phyloP scores from a whole-genome alignment of 2,797 vertebrate species.

The Pampus argenteus region DNA sequence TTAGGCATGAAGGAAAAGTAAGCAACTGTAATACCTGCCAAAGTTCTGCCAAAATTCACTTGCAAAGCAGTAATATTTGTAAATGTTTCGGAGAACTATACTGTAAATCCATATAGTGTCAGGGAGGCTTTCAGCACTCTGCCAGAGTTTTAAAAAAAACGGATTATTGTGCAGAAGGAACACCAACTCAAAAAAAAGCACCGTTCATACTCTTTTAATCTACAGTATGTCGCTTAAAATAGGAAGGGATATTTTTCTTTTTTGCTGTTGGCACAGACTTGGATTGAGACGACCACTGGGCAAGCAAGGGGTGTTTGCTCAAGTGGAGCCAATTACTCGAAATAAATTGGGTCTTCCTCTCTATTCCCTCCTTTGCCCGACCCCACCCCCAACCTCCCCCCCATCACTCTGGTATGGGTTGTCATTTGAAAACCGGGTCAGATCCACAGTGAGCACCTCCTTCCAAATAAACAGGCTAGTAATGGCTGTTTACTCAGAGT shows the following conservation, averaged over 20 bases:
- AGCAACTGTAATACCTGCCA: conserved; percentile 25
- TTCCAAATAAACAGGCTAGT: conserved; percentile 86
- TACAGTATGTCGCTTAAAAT: conserved; percentile 52
- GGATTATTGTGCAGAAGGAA: conserved; percentile 48
- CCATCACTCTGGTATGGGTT: conserved; percentile 76
- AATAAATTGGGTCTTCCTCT: conserved; percentile 87
- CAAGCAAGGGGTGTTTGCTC: conserved; percentile 83
- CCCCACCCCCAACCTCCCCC: conserved; percentile 57
- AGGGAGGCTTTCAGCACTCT: conserved; percentile 26
- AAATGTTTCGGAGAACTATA: conserved; percentile 37
- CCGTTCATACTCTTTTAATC: conserved; percentile 59
- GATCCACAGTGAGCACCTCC: conserved; percentile 73
- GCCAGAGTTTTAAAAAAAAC: conserved; percentile 57
- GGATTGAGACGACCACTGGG: conserved; percentile 75
- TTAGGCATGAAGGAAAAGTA: conserved; percentile 39
- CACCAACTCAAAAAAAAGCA: conserved; percentile 35
- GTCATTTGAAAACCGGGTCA: conserved; percentile 79
- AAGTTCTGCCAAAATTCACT: conserved; percentile 33
- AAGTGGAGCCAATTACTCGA: conserved; percentile 89
- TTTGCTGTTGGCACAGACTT: conserved; percentile 68
- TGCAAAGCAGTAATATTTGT: conserved; percentile 17
- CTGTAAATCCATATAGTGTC: conserved; percentile 40
- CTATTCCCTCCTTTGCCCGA: conserved; percentile 68
- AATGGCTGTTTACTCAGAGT: conserved; percentile 85
- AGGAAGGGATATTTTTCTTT: conserved; percentile 59